Evolutionary conservation across 1,140 invertebrate genomes (phyloP), one percentile per base, ranked within the genome.

Genomic region (Pseudomyrmex cubaensis): DNA sequence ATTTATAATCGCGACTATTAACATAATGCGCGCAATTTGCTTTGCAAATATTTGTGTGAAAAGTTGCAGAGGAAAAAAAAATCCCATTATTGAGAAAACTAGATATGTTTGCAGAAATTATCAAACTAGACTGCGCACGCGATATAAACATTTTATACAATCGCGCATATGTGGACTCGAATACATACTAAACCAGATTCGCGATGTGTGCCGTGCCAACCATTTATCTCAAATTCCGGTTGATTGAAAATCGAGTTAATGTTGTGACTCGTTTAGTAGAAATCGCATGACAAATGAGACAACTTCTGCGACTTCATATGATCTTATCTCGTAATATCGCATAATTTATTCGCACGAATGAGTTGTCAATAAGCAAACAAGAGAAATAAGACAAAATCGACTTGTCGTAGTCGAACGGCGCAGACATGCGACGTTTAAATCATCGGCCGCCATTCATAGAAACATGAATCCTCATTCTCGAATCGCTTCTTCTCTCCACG

Each of bases 271-370:
- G 69, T 70, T 80, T 72, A 70, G 46, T 72, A n/a, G 20, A 17
- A 80, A 44, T n/a, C 54, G 54, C n/a, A 44, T 78, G 76, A 80
- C 76, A 80, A 80, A 80, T 80, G 76, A 57, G 74, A 77, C 74
- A 59, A 69, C 64, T 70, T 69, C 35, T 57, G 54, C 66, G 8
- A 72, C 54, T 59, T 44, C 44, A 9, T 50, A 10, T 9, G 66
- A 80, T 80, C 44, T 70, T 72, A 80, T 80, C 76, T 80, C 56
- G 12, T 12, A 25, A n/a, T 50, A 80, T 61, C 66, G 44, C 52
- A 80, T 80, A 80, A 80, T 72, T 80, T 72, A 72, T 2, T 50
- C 54, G 20, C 66, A n/a, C 66, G 66, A 80, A 80, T 80, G 35
- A 72, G 54, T 61, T 59, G 76, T 80, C 54, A 61, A 80, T 80